A percentile compares a stretch with the other conserved stretches of the same genome.
phyloP scores from a whole-genome alignment of 2,797 vertebrate genomes.

The Bradypus variegatus region DNA sequence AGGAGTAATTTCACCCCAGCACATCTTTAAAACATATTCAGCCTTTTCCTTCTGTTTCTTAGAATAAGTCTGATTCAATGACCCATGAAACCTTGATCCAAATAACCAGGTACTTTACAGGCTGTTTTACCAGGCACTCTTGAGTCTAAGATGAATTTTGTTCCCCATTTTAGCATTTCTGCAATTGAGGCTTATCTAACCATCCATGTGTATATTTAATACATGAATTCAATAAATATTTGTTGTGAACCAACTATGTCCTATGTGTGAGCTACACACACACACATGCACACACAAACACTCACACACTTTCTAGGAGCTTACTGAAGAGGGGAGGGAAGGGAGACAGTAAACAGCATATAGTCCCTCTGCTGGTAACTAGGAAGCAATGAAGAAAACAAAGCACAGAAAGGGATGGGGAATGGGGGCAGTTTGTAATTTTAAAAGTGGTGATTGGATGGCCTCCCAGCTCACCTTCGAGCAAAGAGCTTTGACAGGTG shows the following conservation, averaged over 20 bases:
- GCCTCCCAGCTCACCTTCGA: not conserved
- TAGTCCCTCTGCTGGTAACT: not conserved
- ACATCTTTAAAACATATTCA: accelerated
- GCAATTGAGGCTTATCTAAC: not conserved
- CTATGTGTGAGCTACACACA: not conserved
- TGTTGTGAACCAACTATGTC: not conserved
- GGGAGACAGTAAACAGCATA: not conserved
- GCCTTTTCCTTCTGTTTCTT: not conserved
- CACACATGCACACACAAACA: too few species aligned
- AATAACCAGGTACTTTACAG: not conserved
- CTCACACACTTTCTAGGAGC: not conserved
- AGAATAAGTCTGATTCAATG: too few species aligned
- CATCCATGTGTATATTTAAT: not conserved
- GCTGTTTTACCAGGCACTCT: not conserved
- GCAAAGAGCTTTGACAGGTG: not conserved
- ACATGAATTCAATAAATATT: not conserved
- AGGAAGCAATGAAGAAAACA: not conserved
- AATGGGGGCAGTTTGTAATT: accelerated
- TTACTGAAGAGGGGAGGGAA: not conserved
- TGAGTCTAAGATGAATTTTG: not conserved
- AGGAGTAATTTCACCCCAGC: not conserved
- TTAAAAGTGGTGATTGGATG: not conserved
- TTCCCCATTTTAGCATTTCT: not conserved
- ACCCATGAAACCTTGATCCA: not conserved
- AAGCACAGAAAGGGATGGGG: not conserved